Conservation (phyloP, 1,140 invertebrate species). For the Polypedilum vanderplanki region DNA sequence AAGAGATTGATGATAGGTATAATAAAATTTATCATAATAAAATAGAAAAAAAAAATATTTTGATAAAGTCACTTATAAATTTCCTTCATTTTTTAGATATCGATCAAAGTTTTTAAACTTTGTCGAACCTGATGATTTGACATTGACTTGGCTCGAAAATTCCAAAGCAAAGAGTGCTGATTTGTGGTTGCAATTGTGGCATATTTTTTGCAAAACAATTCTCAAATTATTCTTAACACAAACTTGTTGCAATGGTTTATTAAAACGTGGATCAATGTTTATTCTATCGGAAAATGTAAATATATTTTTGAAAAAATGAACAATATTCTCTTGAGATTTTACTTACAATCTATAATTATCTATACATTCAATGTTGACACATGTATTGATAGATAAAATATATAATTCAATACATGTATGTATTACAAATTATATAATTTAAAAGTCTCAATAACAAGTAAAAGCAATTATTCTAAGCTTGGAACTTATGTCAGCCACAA, state of each 20-base stretch:
- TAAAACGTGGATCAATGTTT: slow-evolving; percentile 85
- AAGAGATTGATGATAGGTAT: slow-evolving; percentile 38
- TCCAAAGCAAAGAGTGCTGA: slow-evolving; percentile 59
- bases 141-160: slow-evolving; percentile 57
- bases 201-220: slow-evolving; percentile 56
- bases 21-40: not conserved
- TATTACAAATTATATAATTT: no score
- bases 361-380: not conserved
- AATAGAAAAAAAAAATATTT: not conserved
- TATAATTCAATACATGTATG: no score
- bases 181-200: slow-evolving; percentile 63
- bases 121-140: slow-evolving; percentile 55
- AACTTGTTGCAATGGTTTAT: slow-evolving; percentile 68
- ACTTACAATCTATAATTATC: not conserved
- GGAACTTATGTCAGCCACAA: not conserved
- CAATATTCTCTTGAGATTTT: not conserved
- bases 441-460: no score
- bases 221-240: slow-evolving; percentile 67
- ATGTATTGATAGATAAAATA: no score
- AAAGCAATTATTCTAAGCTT: no score
- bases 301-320: no score
- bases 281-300: slow-evolving; percentile 58
- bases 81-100: slow-evolving; percentile 34
- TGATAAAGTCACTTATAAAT: not conserved
- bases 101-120: slow-evolving; percentile 52